Evolutionary conservation across 2,113 vertebrate species (phyloP).

Genomic region (Hemicordylus capensis): DNA sequence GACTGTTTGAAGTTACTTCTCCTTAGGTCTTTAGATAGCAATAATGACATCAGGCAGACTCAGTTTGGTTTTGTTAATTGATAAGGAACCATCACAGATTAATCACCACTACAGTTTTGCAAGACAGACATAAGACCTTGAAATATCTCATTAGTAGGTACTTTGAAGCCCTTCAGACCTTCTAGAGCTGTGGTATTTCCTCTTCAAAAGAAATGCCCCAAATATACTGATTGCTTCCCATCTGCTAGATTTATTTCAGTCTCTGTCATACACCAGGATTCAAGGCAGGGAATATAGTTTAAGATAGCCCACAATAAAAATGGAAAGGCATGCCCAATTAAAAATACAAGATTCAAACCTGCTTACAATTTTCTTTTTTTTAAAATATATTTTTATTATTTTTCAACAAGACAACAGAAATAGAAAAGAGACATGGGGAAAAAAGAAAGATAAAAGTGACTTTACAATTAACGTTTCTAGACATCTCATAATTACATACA

Average conservation of each 20-base stretch:
- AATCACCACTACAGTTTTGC: background rate
- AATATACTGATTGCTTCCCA: background rate
- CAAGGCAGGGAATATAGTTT: background rate
- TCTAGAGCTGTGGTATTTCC: background rate
- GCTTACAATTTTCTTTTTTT: background rate
- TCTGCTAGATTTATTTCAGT: background rate
- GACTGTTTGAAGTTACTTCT: background rate
- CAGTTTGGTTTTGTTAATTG: background rate
- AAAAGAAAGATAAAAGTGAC: too few species aligned
- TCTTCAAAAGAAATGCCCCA: background rate
- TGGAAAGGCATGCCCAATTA: background rate
- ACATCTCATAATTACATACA: too few species aligned
- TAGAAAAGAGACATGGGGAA: too few species aligned
- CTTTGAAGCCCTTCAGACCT: too few species aligned
- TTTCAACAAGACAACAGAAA: too few species aligned
- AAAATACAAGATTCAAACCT: background rate
- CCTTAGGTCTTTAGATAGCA: too few species aligned
- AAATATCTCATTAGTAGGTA: background rate
- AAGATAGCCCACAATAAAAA: background rate
- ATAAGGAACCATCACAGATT: background rate
- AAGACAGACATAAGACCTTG: background rate
- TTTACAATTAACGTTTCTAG: too few species aligned
- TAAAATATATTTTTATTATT: too few species aligned
- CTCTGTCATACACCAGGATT: background rate
- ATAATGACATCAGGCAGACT: background rate